Evolutionary conservation across 23 tunicate species (phyloP), one percentile per base, ranked within the genome.

Genomic region (Diplosoma virens): DNA sequence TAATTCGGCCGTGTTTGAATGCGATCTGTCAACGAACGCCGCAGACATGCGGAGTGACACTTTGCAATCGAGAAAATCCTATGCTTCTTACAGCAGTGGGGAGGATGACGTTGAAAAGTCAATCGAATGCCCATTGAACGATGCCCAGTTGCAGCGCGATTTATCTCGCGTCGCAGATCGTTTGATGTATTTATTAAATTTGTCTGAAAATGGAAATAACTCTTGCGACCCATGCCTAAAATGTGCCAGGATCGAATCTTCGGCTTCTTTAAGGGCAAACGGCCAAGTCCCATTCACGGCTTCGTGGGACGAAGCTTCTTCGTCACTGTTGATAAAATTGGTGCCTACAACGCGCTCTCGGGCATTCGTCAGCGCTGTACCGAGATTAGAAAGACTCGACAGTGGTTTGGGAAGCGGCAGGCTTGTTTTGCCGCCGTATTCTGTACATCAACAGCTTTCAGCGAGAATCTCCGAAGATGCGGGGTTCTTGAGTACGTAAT

Each of bases 401-500:
- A 61, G 69, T 29, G 69, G n/a, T n/a, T 28, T 53, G 64, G 18
- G 24, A 27, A 6, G 41, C 32, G 4, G 6, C 24, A 28, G 34
- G 5, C 35, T 3, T 20, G 7, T 7, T 41, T 36, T 73, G 25
- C 30, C 54, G 27, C 83, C 83, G 28, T 25, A 31, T 32, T 28
- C 32, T 21, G 14, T 47, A 17, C 84, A 80, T 37, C 76, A 68
- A 14, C 67, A 36, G 0, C 34, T 80, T 14, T 67, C 84, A 37
- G 77, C 84, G 23, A 34, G 84, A 22, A 65, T 68, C 53, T 80
- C 84, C 21, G 77, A 77, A 1, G 84, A 80, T 80, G 68, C 84
- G n/a, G 84, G 84, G 20, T 80, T 80, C 53, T 80, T 80, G 37
- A 80, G 84, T 80, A 80, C 70, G 84, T 80, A 20, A 11, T 56